A percentile compares a stretch with the other conserved stretches of the same genome.
Conservation (phyloP, 2,888 invertebrate species). For the Yponomeuta plumbellus region DNA sequence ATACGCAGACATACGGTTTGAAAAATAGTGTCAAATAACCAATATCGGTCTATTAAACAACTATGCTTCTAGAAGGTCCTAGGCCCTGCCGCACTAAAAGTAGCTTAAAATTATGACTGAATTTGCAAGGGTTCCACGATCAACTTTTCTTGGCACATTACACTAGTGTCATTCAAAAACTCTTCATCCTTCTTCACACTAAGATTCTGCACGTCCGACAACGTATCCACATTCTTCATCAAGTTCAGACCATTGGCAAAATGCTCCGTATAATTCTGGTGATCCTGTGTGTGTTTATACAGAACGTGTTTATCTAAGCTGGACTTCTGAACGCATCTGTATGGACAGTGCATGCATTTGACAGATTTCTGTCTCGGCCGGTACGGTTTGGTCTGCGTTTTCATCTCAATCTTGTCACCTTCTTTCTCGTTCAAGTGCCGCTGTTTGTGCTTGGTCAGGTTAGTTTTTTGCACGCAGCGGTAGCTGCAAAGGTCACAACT, state of each 20-base stretch:
- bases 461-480: constrained; percentile 69
- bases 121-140: constrained; percentile 26
- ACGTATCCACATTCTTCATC: constrained; percentile 26
- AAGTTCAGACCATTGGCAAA: constrained; percentile 26
- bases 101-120: constrained; percentile 31
- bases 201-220: constrained; percentile 44
- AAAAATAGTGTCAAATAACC: constrained; percentile 11
- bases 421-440: constrained; percentile 62
- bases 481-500: constrained; percentile 68
- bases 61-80: too few relatives aligned
- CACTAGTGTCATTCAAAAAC: neutral
- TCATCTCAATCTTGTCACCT: constrained; percentile 45
- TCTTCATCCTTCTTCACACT: constrained; percentile 45
- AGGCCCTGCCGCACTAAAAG: neutral
- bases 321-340: constrained; percentile 63
- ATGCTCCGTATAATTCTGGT: constrained; percentile 20
- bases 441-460: constrained; percentile 66
- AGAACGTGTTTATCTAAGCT: constrained; percentile 68
- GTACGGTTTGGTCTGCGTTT: constrained; percentile 54
- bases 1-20: too few relatives aligned
- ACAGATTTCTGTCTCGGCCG: constrained; percentile 62
- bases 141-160: constrained; percentile 7
- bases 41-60: neutral
- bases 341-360: constrained; percentile 58
- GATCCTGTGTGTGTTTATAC: constrained; percentile 50